phyloP scores from a whole-genome alignment of 2,888 invertebrate species.

The Beris chalybata region DNA sequence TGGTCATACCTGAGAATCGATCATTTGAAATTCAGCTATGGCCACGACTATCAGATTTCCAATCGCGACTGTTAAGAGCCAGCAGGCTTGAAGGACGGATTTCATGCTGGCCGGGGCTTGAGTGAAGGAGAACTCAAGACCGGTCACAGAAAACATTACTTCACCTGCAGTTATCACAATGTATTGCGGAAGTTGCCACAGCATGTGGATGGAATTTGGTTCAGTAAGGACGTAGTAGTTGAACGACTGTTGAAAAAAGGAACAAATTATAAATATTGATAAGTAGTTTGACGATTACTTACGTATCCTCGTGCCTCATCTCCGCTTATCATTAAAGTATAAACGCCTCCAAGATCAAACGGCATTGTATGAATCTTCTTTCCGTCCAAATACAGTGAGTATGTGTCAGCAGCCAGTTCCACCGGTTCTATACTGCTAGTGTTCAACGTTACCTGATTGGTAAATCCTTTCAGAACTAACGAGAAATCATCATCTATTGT shows the following conservation, averaged over 20 bases:
- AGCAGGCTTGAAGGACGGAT: slow-evolving; percentile 87
- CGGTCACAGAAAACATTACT: slow-evolving; percentile 95
- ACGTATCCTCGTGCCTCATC: slow-evolving; percentile 53
- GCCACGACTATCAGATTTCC: slow-evolving; percentile 93
- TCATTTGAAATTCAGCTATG: slow-evolving; percentile 50
- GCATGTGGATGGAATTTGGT: slow-evolving; percentile 76
- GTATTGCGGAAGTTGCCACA: slow-evolving; percentile 86
- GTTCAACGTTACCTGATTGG: not conserved
- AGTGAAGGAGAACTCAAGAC: slow-evolving; percentile 93
- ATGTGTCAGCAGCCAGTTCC: slow-evolving; percentile 49
- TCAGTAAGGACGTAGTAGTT: slow-evolving; percentile 56
- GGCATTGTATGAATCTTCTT: slow-evolving; percentile 49
- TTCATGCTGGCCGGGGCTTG: slow-evolving; percentile 94
- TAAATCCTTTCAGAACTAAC: slow-evolving; percentile 25
- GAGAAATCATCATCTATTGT: slow-evolving; percentile 45
- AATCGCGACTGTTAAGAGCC: slow-evolving; percentile 89
- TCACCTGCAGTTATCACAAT: slow-evolving; percentile 90
- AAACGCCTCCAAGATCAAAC: slow-evolving; percentile 67
- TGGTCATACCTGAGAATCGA: slow-evolving; percentile 47
- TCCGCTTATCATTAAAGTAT: slow-evolving; percentile 60
- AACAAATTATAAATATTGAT: not conserved
- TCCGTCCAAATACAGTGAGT: slow-evolving; percentile 54
- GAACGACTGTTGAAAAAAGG: slow-evolving; percentile 41
- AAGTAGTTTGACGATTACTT: slow-evolving; percentile 43
- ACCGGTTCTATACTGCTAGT: slow-evolving; percentile 32